phyloP scores from a whole-genome alignment of 2,113 vertebrate species.

The Malurus melanocephalus region DNA sequence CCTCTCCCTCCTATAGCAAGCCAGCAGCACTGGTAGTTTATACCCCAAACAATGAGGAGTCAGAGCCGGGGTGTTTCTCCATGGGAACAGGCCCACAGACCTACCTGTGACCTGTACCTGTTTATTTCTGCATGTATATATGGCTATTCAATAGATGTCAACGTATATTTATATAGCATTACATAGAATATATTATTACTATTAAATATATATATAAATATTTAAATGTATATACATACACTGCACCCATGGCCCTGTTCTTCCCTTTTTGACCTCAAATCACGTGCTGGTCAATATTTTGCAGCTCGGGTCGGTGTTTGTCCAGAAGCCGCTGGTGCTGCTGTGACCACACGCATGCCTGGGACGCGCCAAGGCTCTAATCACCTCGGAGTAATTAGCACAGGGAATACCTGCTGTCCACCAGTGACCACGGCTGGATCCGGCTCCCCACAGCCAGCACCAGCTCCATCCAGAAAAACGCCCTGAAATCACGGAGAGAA shows the following conservation, averaged over 20 bases:
- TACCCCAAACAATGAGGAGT: neutral
- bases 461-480: neutral
- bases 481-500: neutral
- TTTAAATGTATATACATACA: neutral
- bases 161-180: neutral
- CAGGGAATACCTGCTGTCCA: neutral
- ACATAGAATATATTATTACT: neutral
- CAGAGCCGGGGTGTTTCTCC: rapidly evolving
- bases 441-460: rapidly evolving
- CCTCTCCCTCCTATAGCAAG: neutral
- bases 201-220: too few relatives aligned
- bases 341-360: neutral
- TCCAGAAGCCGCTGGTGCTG: neutral
- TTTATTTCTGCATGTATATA: too few relatives aligned
- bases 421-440: rapidly evolving
- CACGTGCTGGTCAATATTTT: neutral
- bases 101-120: neutral
- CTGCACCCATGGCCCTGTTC: neutral
- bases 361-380: rapidly evolving
- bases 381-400: neutral
- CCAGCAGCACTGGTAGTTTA: neutral
- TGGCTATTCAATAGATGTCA: neutral
- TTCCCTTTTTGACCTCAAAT: neutral
- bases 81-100: neutral
- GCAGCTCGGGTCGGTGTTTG: neutral